phyloP scores from a whole-genome alignment of 2,888 invertebrate genomes.

The Bhutanitis thaidina region DNA sequence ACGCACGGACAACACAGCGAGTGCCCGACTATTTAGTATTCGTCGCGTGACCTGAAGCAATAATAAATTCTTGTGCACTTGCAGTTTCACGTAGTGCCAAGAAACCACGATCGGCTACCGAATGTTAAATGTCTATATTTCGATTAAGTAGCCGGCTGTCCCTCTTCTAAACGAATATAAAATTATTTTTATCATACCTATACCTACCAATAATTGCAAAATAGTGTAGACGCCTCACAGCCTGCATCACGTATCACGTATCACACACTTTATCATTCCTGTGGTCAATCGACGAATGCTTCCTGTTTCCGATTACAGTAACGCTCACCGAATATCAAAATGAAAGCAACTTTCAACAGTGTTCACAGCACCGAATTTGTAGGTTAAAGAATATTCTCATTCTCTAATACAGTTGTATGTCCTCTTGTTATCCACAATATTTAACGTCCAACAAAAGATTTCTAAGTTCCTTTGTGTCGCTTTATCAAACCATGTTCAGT shows the following conservation, averaged over 20 bases:
- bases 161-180: conserved; percentile 10
- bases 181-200: conserved; percentile 4
- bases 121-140: conserved; percentile 67
- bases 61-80: conserved; percentile 78
- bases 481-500: not conserved
- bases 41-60: conserved; percentile 57
- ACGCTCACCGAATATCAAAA: conserved; percentile 41
- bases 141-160: conserved; percentile 32
- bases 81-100: conserved; percentile 73
- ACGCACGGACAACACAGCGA: conserved; percentile 46
- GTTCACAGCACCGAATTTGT: not conserved
- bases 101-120: conserved; percentile 65
- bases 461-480: not conserved
- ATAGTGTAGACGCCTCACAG: not conserved
- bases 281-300: conserved; percentile 42
- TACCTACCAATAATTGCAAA: conserved; percentile 14
- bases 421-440: not conserved
- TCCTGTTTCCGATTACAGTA: conserved; percentile 62
- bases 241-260: conserved; percentile 12
- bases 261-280: conserved; percentile 27
- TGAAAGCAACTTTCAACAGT: not conserved
- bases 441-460: not conserved
- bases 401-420: not conserved
- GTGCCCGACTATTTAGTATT: conserved; percentile 56
- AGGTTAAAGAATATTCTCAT: not conserved